Evolutionary conservation across 2,797 vertebrate species (phyloP), one percentile per base, ranked within the genome.

Genomic region (Capromys pilorides): DNA sequence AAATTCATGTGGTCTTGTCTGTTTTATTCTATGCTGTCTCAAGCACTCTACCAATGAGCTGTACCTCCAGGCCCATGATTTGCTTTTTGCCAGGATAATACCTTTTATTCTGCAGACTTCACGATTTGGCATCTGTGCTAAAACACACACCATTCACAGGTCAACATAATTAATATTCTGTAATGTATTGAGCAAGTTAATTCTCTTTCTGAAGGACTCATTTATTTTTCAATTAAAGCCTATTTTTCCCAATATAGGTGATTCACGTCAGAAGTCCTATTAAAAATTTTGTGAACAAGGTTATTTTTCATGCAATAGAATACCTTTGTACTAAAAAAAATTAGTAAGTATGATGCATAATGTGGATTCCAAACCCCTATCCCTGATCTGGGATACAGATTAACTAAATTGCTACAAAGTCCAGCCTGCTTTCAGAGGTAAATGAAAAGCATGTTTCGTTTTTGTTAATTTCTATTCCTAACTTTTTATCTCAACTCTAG

Each of bases 191-290:
- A 88, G 78, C 69, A 12, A 91, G 57, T 92, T 95, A 90, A 69
- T 83, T 36, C 12, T 83, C 69, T 85, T 22, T 45, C 75, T 67
- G 90, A 71, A 94, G 33, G 62, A 87, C n/a, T 13, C 28, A 91
- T 71, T 88, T 96, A 57, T 84, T 86, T 95, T 90, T 79, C n/a
- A 64, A 33, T 64, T 59, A 77, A 71, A 81, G 21, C 73, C 87
- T 90, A 75, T 90, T 90, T 92, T n/a, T 14, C 59, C 71, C 51
- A 49, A 2, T 69, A 88, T 59, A 94, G 71, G 45, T 85, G 41
- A 51, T 88, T 16, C 18, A 61, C 9, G 24, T 61, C 22, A 61
- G 59, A 61, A 61, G 59, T 61, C 19, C 59, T 61, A 61, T 61
- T 24, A 61, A 61, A 61, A 61, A 61, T 61, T 61, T 61, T 61